Evolutionary conservation across 2,113 vertebrate species (phyloP).

Genomic region (Clarias macrocephalus): DNA sequence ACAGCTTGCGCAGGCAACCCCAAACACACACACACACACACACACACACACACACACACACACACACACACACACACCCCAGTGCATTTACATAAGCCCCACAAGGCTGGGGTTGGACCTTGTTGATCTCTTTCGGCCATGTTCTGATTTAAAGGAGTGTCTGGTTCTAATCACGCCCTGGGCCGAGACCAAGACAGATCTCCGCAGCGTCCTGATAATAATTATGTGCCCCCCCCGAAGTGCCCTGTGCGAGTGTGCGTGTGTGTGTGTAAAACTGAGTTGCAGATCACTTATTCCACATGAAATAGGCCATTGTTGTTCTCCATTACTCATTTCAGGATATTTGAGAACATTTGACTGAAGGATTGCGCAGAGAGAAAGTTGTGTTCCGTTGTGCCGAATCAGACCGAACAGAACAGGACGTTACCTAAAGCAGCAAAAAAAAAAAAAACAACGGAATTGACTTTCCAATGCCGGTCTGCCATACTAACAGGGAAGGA

Average conservation of each 20-base stretch:
- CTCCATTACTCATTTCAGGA: slow-evolving; percentile 48
- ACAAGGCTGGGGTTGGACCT: slow-evolving; percentile 21
- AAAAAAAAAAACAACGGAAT: neutral
- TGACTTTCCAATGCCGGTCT: neutral
- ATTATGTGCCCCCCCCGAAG: slow-evolving; percentile 52
- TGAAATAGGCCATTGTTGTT: slow-evolving; percentile 52
- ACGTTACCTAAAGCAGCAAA: slow-evolving; percentile 32
- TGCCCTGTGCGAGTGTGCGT: slow-evolving; percentile 20
- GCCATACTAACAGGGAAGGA: neutral
- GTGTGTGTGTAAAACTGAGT: slow-evolving; percentile 28
- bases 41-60: neutral
- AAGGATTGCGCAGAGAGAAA: slow-evolving; percentile 32
- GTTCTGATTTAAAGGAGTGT: slow-evolving; percentile 16
- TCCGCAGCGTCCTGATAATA: slow-evolving; percentile 47
- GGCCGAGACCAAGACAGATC: slow-evolving; percentile 52
- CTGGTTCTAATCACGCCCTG: slow-evolving; percentile 64
- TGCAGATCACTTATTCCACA: slow-evolving; percentile 36
- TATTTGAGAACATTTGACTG: slow-evolving; percentile 35
- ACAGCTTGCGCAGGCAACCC: slow-evolving; percentile 15
- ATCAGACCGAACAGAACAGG: neutral
- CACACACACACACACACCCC: neutral
- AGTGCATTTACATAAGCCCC: slow-evolving; percentile 19
- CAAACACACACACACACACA: neutral
- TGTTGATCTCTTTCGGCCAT: neutral
- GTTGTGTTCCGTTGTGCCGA: slow-evolving; percentile 40